These are phyloP conservation scores for Lithophane semibrunnea DNA, from an alignment of 2,888 invertebrate species.

Conservation along the genomic window DNA sequence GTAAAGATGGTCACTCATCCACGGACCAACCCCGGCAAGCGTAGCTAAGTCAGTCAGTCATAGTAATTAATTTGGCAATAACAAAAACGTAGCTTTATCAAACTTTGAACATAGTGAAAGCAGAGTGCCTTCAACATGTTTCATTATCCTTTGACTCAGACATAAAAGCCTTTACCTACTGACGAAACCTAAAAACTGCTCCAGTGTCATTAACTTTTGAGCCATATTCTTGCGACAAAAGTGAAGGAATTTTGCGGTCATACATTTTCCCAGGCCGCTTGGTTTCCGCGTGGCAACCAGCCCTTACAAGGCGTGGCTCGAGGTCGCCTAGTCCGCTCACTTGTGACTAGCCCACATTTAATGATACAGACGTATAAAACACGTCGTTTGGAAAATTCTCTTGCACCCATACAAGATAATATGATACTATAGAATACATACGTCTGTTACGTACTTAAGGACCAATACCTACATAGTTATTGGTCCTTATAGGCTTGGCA, in stretches of 20 bases:
- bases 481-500: not conserved
- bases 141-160: not conserved
- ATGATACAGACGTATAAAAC: conserved; percentile 46
- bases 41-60: no score
- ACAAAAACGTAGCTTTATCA: not conserved
- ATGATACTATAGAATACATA: no score
- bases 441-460: not conserved
- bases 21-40: no score
- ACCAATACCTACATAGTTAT: conserved; percentile 5
- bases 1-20: no score
- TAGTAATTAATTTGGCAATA: no score
- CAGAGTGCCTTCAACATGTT: not conserved
- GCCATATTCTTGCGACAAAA: conserved; percentile 38
- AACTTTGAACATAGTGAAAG: not conserved
- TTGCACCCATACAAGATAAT: not conserved
- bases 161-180: not conserved
- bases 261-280: conserved; percentile 53
- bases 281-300: conserved; percentile 79
- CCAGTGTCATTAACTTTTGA: conserved; percentile 38
- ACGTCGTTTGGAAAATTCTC: conserved; percentile 65
- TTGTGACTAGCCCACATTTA: conserved; percentile 66
- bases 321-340: conserved; percentile 81
- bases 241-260: conserved; percentile 45
- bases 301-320: conserved; percentile 74
- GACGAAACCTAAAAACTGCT: conserved; percentile 16